Evolutionary conservation across 2,797 vertebrate genomes (phyloP), one percentile per base, ranked within the genome.

Genomic region (Lepus townsendii): DNA sequence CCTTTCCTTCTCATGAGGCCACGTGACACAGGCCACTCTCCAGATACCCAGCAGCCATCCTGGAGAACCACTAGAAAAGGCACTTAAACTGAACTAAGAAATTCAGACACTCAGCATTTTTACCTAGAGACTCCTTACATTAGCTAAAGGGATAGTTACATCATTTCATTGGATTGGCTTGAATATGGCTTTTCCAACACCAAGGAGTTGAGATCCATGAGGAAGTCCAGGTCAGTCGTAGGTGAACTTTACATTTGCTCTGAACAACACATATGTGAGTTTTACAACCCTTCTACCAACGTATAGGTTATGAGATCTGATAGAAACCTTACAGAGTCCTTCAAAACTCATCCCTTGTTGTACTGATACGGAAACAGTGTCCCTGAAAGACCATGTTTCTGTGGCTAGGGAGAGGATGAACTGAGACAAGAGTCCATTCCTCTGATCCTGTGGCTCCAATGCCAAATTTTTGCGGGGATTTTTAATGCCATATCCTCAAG

Each of bases 61-160:
- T 60, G 10, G 27, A 89, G 14, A 89, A 65, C 85, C 62, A 22
- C 38, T 68, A 54, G 26, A 57, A 71, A 86, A 83, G 14, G 32
- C n/a, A 77, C 19, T 47, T 47, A 92, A 69, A 42, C 20, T 69
- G 10, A 83, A 83, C 10, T 54, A 85, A 76, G 62, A 93, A 69
- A 71, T 83, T 83, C 22, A 73, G 87, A 82, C 47, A 38, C 57
- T 38, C 27, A n/a, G 35, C 9, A 35, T 75, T 88, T 95, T 80
- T 32, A 62, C 14, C 38, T 57, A 26, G 19, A 72, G 14, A 72
- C 9, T 42, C 10, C n/a, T 14, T 50, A 9, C 38, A 52, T 72
- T 91, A 77, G 30, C 20, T 69, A 65, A 75, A 76, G 16, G 3
- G 35, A 63, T 71, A 22, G 30, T 47, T 79, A 27, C 30, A 50